phyloP scores from a whole-genome alignment of 1,140 invertebrate genomes.

The Hetaerina americana region DNA sequence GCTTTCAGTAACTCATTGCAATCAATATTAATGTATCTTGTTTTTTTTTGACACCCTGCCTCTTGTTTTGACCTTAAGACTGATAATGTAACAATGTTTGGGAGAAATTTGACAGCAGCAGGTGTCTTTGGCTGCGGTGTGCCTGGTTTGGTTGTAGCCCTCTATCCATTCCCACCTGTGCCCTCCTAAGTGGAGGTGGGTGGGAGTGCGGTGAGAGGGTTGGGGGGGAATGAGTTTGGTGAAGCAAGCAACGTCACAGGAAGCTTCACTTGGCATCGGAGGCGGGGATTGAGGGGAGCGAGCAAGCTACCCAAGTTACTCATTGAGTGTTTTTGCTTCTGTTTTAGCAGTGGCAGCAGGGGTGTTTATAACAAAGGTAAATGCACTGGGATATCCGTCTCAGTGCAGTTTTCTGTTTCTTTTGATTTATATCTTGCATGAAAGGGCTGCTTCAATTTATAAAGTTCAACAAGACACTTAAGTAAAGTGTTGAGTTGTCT shows the following conservation, averaged over 20 bases:
- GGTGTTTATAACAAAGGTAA: constrained; percentile 23
- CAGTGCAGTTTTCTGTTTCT: constrained; percentile 11
- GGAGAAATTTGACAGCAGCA: background rate
- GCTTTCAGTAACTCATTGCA: background rate
- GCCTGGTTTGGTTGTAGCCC: background rate
- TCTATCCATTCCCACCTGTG: background rate
- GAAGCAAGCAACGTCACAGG: background rate
- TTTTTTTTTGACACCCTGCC: background rate
- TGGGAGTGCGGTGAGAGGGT: background rate
- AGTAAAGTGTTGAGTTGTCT: background rate
- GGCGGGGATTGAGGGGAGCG: background rate
- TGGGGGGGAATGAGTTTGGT: background rate
- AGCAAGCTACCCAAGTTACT: background rate
- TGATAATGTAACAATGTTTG: background rate
- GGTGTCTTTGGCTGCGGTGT: background rate
- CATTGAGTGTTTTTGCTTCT: constrained; percentile 13
- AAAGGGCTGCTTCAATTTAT: background rate
- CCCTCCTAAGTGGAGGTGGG: background rate
- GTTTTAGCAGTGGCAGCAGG: constrained; percentile 21
- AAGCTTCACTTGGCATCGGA: background rate
- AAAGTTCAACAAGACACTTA: background rate
- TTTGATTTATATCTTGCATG: constrained; percentile 4
- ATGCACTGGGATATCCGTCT: constrained; percentile 12
- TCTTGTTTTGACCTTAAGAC: background rate
- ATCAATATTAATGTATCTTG: background rate